Evolutionary conservation across 2,888 invertebrate species (phyloP), one percentile per base, ranked within the genome.

Genomic region (Luperina testacea): DNA sequence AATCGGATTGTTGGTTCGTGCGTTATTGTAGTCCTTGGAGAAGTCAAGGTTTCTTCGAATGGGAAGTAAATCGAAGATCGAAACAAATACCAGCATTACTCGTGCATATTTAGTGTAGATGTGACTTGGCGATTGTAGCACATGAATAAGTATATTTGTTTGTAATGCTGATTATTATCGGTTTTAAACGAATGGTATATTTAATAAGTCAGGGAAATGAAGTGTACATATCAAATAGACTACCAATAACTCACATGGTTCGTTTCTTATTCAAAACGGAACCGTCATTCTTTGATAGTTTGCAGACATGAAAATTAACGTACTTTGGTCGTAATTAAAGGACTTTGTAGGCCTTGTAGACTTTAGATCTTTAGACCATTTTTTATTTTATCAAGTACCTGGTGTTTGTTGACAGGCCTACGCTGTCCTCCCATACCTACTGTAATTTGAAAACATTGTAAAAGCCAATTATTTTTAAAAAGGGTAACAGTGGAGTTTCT

Each of bases 1-100:
- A 53, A 48, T 72, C n/a, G 53, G 32, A 71, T 73, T 61, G 70
- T 57, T 65, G 27, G 17, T 70, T 61, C 73, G 68, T 72, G 75
- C 64, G 67, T 63, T 80, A 83, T 78, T 71, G 24, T 20, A 76
- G 78, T 70, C 87, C 80, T 89, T 87, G 82, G 17, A 67, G 59
- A 32, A 72, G 64, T 53, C 85, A 82, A 80, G 87, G 87, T 67
- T 69, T 59, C 59, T 32, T 57, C 32, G 45, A 71, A 79, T 79
- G 48, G 59, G 71, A 78, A 67, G 72, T 79, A 81, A 83, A 78
- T 83, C 71, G 77, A 80, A 63, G 71, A 72, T 53, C 68, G 67
- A 73, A 75, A 24, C 38, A 68, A 72, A 48, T 27, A 67, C 53
- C 53, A 9, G 20, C 38, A 75, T 59, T 51, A 53, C 65, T 82